Conservation (phyloP, 2,888 invertebrate species). For the Tetheella fluctuosa region DNA sequence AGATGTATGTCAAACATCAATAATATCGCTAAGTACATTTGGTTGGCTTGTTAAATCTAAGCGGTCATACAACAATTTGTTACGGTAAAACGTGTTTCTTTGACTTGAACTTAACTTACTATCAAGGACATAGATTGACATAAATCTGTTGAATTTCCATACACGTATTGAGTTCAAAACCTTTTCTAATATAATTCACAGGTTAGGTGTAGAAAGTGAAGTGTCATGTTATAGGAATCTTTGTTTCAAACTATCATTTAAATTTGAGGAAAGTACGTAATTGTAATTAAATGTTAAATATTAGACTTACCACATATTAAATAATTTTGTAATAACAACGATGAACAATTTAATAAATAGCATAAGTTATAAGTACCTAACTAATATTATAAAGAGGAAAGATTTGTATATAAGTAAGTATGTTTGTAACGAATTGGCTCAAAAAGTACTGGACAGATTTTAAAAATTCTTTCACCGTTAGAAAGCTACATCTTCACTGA, state of each 20-base stretch:
- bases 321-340: no score
- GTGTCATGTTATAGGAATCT: not conserved
- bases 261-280: not conserved
- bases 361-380: no score
- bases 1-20: slow-evolving; percentile 14
- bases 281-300: not conserved
- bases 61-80: not conserved
- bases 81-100: slow-evolving; percentile 17
- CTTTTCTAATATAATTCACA: slow-evolving; percentile 9
- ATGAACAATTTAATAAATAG: no score
- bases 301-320: no score
- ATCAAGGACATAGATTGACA: slow-evolving; percentile 27
- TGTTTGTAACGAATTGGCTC: no score
- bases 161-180: slow-evolving; percentile 21
- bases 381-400: no score
- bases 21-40: slow-evolving; percentile 10
- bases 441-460: no score
- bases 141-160: slow-evolving; percentile 13
- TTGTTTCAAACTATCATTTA: not conserved
- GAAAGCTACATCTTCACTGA: no score
- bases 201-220: not conserved
- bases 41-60: slow-evolving; percentile 1
- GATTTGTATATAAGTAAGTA: no score
- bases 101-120: slow-evolving; percentile 20
- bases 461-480: no score